phyloP scores from a whole-genome alignment of 1,140 invertebrate genomes.

The Drosophila pseudoobscura region DNA sequence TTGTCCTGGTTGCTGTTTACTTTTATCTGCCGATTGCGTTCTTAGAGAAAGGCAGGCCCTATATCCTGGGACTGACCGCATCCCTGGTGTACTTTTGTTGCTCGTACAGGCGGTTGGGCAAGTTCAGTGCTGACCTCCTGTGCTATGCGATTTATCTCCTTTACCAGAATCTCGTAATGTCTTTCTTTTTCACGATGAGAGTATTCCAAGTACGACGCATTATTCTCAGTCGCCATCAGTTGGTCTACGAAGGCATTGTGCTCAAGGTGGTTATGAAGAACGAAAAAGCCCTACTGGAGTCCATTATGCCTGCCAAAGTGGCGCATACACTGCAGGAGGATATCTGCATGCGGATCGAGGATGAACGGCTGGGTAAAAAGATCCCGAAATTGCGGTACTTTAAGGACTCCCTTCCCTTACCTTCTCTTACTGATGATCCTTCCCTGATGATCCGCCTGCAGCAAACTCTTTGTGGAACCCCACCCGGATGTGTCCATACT shows the following conservation, averaged over 20 bases:
- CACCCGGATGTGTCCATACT: constrained; percentile 95
- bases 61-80: constrained; percentile 16
- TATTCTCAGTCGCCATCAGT: constrained; percentile 27
- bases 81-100: constrained; percentile 12
- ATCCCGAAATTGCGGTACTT: constrained; percentile 31
- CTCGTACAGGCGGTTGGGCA: neutral
- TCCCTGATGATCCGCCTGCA: constrained; percentile 82
- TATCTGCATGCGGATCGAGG: constrained; percentile 87
- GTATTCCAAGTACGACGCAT: constrained; percentile 11
- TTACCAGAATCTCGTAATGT: constrained; percentile 1
- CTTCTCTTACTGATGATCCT: neutral
- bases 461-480: constrained; percentile 92
- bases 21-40: constrained; percentile 33
- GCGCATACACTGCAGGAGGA: constrained; percentile 90
- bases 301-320: constrained; percentile 93
- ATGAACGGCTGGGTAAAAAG: neutral
- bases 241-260: constrained; percentile 20
- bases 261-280: constrained; percentile 21
- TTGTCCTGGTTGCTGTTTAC: constrained; percentile 36
- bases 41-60: constrained; percentile 1
- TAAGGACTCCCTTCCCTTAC: neutral
- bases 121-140: neutral
- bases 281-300: constrained; percentile 92
- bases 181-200: neutral
- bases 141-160: constrained; percentile 22